phyloP scores from a whole-genome alignment of 2,797 vertebrate genomes.

The Dipus sagitta region DNA sequence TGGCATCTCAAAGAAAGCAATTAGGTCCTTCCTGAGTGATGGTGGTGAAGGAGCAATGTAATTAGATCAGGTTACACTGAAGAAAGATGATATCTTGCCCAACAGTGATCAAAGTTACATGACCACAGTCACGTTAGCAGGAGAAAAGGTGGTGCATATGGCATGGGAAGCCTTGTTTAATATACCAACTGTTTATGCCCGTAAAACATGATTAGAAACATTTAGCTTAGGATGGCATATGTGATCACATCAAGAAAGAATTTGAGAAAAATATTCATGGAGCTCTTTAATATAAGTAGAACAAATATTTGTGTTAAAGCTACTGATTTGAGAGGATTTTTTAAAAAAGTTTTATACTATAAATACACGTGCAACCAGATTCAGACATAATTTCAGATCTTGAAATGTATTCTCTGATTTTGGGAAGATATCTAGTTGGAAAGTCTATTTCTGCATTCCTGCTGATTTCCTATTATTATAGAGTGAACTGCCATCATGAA shows the following conservation, averaged over 20 bases:
- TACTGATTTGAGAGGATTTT: background rate
- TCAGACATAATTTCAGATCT: background rate
- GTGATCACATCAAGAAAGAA: background rate
- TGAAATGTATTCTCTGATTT: background rate
- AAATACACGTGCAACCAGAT: background rate
- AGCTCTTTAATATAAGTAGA: background rate
- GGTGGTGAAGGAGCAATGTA: slow-evolving; percentile 56
- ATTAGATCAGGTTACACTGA: slow-evolving; percentile 74
- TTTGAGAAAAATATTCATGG: slow-evolving; percentile 1
- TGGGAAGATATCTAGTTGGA: background rate
- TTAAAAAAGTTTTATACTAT: background rate
- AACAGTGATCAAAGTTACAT: slow-evolving; percentile 34
- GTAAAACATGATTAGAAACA: background rate
- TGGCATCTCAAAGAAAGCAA: slow-evolving; percentile 70
- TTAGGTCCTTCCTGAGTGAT: slow-evolving; percentile 67
- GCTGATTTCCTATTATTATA: accelerated
- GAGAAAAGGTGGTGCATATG: background rate
- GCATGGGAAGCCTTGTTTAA: background rate
- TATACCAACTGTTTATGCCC: background rate
- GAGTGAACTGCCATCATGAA: background rate
- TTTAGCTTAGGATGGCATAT: background rate
- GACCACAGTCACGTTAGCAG: slow-evolving; percentile 60
- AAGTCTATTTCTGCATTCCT: background rate
- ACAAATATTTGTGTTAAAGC: background rate
- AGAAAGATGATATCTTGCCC: slow-evolving; percentile 52